Conservation (phyloP, 1,140 invertebrate species). For the Pissodes strobi region DNA sequence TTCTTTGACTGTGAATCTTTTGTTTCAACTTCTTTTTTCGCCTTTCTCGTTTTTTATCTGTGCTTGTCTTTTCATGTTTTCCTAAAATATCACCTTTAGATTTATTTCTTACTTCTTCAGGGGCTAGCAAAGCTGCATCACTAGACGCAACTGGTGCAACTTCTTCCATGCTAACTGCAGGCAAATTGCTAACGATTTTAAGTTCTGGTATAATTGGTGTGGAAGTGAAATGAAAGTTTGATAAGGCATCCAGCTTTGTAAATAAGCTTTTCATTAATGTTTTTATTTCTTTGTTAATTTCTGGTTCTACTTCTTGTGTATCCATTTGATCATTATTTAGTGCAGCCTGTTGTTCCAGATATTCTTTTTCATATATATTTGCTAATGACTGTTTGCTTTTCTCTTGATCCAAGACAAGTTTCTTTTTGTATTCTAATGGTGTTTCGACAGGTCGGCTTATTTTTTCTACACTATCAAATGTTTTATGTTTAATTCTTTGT, state of each 20-base stretch:
- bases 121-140: conserved; percentile 86
- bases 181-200: conserved; percentile 88
- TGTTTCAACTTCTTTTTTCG: conserved; percentile 86
- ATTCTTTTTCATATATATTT: conserved; percentile 95
- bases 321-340: conserved; percentile 62
- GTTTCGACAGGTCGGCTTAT: conserved; percentile 88
- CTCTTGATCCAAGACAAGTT: conserved; percentile 88
- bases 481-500: conserved; percentile 91
- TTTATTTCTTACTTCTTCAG: conserved; percentile 89
- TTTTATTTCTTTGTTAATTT: conserved; percentile 77
- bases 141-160: conserved; percentile 86
- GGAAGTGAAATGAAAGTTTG: conserved; percentile 94
- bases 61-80: conserved; percentile 75
- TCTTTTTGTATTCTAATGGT: conserved; percentile 86
- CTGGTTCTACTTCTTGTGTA: conserved; percentile 70
- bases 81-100: conserved; percentile 76
- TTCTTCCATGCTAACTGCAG: conserved; percentile 93
- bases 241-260: conserved; percentile 86
- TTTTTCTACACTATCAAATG: conserved; percentile 92
- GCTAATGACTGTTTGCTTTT: conserved; percentile 95
- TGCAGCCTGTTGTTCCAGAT: conserved; percentile 78
- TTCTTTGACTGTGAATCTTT: conserved; percentile 55
- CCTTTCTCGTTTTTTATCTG: conserved; percentile 88
- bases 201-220: conserved; percentile 83
- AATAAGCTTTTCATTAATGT: conserved; percentile 80